These are phyloP conservation scores for Meta bourneti DNA, from an alignment of 2,888 invertebrate genomes.

Conservation along the genomic window DNA sequence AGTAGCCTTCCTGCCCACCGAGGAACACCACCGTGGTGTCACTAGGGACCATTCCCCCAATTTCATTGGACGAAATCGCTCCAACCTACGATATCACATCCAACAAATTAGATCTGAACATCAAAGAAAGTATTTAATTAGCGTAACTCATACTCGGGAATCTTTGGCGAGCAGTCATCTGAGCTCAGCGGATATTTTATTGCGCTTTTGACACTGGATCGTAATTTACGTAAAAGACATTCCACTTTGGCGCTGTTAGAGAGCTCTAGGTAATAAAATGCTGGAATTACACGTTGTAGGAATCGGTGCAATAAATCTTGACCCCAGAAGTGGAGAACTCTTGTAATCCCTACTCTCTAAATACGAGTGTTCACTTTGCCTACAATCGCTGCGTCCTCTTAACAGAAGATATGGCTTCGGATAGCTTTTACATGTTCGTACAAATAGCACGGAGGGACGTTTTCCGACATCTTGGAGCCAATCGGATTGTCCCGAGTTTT, in stretches of 20 bases:
- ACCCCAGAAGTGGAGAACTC: slow-evolving; percentile 41
- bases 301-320: slow-evolving; percentile 72
- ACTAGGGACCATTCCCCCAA: background rate
- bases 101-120: slow-evolving; percentile 58
- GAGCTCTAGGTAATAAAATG: slow-evolving; percentile 73
- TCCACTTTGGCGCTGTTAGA: slow-evolving; percentile 62
- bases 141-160: slow-evolving; percentile 64
- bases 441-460: background rate
- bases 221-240: slow-evolving; percentile 75
- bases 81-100: slow-evolving; percentile 18
- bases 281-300: slow-evolving; percentile 70
- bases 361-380: background rate
- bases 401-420: slow-evolving; percentile 25
- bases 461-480: slow-evolving; percentile 20
- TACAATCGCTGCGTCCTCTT: slow-evolving; percentile 5
- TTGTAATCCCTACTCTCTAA: slow-evolving; percentile 13
- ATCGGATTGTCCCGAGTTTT: background rate
- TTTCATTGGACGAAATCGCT: slow-evolving; percentile 21
- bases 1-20: background rate
- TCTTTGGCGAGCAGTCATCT: slow-evolving; percentile 26
- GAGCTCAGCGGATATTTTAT: slow-evolving; percentile 62
- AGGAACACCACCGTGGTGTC: background rate
- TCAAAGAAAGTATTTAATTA: slow-evolving; percentile 68
- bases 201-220: slow-evolving; percentile 71
- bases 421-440: slow-evolving; percentile 32